Base-by-base conservation (phyloP, 2,888 invertebrate species). In the Pandemis heparana region DNA sequence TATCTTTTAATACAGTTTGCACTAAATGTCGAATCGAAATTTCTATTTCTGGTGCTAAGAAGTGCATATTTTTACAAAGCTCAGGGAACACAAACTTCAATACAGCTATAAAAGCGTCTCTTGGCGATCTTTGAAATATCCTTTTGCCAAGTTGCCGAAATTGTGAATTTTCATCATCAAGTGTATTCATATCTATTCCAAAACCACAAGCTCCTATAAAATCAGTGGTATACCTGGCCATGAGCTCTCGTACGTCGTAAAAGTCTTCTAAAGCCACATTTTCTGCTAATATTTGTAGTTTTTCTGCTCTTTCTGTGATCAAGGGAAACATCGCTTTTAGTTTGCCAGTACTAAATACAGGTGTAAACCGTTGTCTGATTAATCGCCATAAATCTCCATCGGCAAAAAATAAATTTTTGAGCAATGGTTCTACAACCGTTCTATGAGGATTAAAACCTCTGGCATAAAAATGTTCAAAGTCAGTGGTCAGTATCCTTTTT, bases 141-240 rank as follows among this genome's bases (percentile, higher is more conserved):
- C 90, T 83, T 77, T 83, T 88, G 1, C 93, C 93, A 12, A 94
- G 79, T 81, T 84, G 87, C 76, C 91, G 84, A 64, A 93, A 94
- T 63, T 89, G 85, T 0, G 92, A 92, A 71, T 91, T 89, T 79
- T 92, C 91, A 32, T 90, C 85, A 51, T 78, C 84, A 18, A 93
- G 79, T 1, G 92, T 78, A 72, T 92, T 91, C 86, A 89, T 91
- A 69, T 92, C 84, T 6, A 94, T 87, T 14, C 93, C 93, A 77
- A 94, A 94, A 14, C 90, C 92, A 77, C 92, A 92, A 0, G 85
- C 90, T 6, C 93, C 93, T 10, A 93, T 92, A 75, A 92, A 91
- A 76, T 93, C 93, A 5, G 92, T 92, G 0, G 92, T 92, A 56
- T 91, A 94, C 62, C 93, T 85, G 2, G 92, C 92, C 92, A 93